Evolutionary conservation across 2,113 vertebrate species (phyloP).

Genomic region (Zosterops borbonicus): DNA sequence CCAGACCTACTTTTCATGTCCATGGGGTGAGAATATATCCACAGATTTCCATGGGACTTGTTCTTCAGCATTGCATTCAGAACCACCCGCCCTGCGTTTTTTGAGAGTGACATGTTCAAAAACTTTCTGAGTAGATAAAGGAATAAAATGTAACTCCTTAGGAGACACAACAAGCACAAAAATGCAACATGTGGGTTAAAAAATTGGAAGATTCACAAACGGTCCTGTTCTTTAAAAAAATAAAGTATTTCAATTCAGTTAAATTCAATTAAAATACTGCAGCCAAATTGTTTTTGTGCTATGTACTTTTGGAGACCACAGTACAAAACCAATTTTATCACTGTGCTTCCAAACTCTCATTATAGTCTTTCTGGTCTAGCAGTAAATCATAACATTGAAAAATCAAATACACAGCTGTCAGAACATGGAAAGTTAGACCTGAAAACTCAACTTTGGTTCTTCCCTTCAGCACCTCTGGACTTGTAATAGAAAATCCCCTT

Average conservation of each 20-base stretch:
- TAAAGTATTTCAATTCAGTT: not conserved
- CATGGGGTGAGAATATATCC: not conserved
- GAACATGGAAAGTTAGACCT: not conserved
- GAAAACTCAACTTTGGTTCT: not conserved
- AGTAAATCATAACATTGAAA: not conserved
- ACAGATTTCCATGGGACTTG: not conserved
- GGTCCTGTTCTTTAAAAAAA: not conserved
- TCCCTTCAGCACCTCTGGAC: not conserved
- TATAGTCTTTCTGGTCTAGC: not conserved
- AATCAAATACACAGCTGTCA: not conserved
- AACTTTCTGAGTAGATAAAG: not conserved
- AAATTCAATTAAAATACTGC: not conserved
- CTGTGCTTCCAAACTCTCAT: not conserved
- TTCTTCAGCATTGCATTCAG: not conserved
- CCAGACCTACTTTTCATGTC: not conserved
- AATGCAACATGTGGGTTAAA: not conserved
- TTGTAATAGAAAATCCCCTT: not conserved
- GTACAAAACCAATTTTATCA: not conserved
- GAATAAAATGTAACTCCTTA: not conserved
- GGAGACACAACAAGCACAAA: not conserved
- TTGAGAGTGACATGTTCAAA: not conserved
- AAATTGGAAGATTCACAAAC: not conserved
- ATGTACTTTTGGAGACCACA: not conserved
- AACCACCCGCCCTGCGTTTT: not conserved
- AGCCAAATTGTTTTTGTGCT: not conserved